Evolutionary conservation across 2,888 invertebrate species (phyloP).

Genomic region (Coenonympha glycerion): DNA sequence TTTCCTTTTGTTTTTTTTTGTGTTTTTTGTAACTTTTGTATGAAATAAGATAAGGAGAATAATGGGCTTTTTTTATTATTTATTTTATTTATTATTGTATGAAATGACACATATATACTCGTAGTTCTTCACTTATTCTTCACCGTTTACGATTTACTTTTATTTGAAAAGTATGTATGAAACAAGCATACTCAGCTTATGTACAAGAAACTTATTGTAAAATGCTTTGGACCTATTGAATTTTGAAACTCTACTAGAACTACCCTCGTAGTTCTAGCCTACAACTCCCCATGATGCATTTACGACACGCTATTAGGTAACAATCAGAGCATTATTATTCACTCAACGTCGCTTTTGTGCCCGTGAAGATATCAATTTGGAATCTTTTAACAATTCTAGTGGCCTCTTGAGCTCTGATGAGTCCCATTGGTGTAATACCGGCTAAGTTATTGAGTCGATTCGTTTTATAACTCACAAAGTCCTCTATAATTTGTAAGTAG

Average conservation of each 20-base stretch:
- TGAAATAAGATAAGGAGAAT: no score
- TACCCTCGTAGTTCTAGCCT: conserved; percentile 49
- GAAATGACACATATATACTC: no score
- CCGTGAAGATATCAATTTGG: conserved; percentile 65
- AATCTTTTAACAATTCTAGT: conserved; percentile 36
- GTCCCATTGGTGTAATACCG: conserved; percentile 16
- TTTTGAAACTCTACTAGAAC: neutral
- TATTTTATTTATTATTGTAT: no score
- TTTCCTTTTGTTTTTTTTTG: neutral
- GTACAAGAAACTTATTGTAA: no score
- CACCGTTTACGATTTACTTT: no score
- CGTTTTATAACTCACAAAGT: conserved; percentile 3
- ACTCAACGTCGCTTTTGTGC: conserved; percentile 63
- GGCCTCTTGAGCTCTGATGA: conserved; percentile 14
- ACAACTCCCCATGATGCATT: conserved; percentile 54
- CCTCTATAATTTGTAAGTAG: neutral
- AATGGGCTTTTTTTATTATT: no score
- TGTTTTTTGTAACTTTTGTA: no score
- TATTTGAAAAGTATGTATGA: no score
- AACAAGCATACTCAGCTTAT: no score
- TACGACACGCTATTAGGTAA: conserved; percentile 55
- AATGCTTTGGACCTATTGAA: neutral
- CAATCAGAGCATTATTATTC: conserved; percentile 59
- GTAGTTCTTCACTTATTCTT: no score
- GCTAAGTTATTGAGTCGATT: conserved; percentile 6